phyloP scores from a whole-genome alignment of 2,113 vertebrate species.

The Anthoscopus minutus region DNA sequence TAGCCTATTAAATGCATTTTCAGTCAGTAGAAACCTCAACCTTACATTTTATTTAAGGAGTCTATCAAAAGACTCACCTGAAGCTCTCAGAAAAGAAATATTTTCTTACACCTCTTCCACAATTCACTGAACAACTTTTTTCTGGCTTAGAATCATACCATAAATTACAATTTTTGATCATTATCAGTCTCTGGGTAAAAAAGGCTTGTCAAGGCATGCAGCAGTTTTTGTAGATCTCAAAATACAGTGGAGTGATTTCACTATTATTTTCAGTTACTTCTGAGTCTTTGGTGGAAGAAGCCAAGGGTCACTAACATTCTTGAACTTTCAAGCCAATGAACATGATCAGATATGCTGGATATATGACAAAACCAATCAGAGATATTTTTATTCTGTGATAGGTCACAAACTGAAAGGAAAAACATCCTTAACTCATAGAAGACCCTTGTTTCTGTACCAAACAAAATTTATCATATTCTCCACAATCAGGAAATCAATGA shows the following conservation, averaged over 20 bases:
- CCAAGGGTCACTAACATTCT: not conserved
- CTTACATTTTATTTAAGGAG: not conserved
- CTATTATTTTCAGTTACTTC: not conserved
- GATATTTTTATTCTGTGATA: not conserved
- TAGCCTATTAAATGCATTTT: not conserved
- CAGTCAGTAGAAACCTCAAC: not conserved
- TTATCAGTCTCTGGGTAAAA: not conserved
- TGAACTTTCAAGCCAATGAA: not conserved
- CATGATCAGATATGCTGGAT: not conserved
- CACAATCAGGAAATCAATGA: not conserved
- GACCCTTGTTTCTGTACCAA: not conserved
- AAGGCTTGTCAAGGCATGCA: not conserved
- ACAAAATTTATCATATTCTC: not conserved
- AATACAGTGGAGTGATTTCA: not conserved
- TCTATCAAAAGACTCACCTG: not conserved
- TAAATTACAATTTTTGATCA: not conserved
- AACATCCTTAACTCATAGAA: not conserved
- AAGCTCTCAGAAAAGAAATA: not conserved
- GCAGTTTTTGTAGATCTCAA: not conserved
- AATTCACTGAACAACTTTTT: not conserved
- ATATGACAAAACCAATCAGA: not conserved
- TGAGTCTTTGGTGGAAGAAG: not conserved
- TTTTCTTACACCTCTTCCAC: not conserved
- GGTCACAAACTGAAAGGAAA: not conserved
- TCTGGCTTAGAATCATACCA: not conserved